A percentile compares a stretch with the other conserved stretches of the same genome.
phyloP scores from a whole-genome alignment of 2,113 vertebrate species.

The Forbesichthys papilliferus region DNA sequence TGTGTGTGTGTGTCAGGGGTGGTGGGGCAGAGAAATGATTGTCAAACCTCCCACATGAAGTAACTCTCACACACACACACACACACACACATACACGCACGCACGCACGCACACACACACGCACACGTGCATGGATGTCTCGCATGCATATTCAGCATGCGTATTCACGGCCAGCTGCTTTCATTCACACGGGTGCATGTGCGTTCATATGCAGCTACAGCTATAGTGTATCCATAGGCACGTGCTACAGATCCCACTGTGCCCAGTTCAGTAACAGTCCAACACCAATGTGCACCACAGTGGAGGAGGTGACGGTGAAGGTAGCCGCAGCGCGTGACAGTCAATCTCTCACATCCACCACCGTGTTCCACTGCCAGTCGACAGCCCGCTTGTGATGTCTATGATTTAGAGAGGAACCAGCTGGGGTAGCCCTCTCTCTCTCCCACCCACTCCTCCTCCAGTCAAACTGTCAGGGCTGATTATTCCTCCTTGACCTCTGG shows the following conservation, averaged over 20 bases:
- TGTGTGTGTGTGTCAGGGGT: conserved; percentile 41
- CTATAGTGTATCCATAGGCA: too few relatives aligned
- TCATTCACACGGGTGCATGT: not conserved
- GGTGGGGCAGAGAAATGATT: conserved; percentile 60
- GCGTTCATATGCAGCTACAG: conserved; percentile 1
- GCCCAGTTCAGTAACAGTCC: not conserved
- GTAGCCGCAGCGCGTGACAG: not conserved
- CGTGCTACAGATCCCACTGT: too few relatives aligned
- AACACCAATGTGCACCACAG: not conserved
- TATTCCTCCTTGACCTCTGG: not conserved
- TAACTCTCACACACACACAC: conserved; percentile 43
- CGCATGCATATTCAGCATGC: not conserved
- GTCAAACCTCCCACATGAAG: conserved; percentile 55
- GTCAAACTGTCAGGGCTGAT: conserved; percentile 9
- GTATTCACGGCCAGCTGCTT: not conserved
- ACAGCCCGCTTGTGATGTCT: conserved; percentile 31
- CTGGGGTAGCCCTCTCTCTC: conserved; percentile 3
- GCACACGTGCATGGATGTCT: not conserved
- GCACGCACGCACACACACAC: conserved; percentile 3
- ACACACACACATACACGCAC: conserved; percentile 20
- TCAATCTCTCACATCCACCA: not conserved
- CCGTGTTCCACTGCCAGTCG: conserved; percentile 8
- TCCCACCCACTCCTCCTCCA: conserved; percentile 1
- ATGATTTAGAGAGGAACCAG: conserved; percentile 47
- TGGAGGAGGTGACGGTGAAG: not conserved